Base-by-base conservation (phyloP, 2,797 vertebrate genomes). In the Limosa lapponica region DNA sequence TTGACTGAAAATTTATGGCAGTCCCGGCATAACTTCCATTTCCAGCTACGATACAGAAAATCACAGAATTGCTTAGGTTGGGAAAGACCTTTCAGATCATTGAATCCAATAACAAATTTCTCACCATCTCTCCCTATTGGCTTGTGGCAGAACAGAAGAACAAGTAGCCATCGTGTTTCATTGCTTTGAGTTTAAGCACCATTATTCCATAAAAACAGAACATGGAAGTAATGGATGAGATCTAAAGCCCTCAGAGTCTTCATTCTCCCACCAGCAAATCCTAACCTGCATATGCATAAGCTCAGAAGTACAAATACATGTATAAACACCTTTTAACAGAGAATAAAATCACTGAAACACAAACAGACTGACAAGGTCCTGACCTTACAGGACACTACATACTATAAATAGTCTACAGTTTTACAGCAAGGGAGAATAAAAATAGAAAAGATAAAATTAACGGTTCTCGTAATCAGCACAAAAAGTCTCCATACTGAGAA, bases 191-290 rank as follows among this genome's bases (percentile, higher is more conserved):
- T 32, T 51, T 66, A 44, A 72, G 55, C 41, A 73, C 7, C 10
- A 30, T 30, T 49, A 24, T 14, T 67, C 7, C 67, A 86, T 22
- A 34, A 82, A 82, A 75, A 30, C 16, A 62, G 28, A 54, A 18
- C 51, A 54, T 32, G 28, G 28, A 17, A 19, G 11, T 6, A 48
- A 69, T 1, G 6, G 43, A 17, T 32, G 10, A 71, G 8, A 74
- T 8, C n/a, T 43, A 39, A 74, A 82, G 3, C 3, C 12, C 34
- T 70, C 34, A 0, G 2, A 59, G 34, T 13, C 36, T 49, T 64
- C 3, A 0, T n/a, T 39, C 14, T n/a, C 3, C 16, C 3, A 23
- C 2, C 11, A 43, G 44, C 2, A 82, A 95, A 75, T 2, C 3
- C 11, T 67, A 82, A 32, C 8, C 46, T 79, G 14, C n/a, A 36